Percentiles rank a stretch among this genome's conserved stretches.
These are phyloP conservation scores for Diachasma alloeum DNA, from an alignment of 1,140 invertebrate species.

Conservation along the genomic window DNA sequence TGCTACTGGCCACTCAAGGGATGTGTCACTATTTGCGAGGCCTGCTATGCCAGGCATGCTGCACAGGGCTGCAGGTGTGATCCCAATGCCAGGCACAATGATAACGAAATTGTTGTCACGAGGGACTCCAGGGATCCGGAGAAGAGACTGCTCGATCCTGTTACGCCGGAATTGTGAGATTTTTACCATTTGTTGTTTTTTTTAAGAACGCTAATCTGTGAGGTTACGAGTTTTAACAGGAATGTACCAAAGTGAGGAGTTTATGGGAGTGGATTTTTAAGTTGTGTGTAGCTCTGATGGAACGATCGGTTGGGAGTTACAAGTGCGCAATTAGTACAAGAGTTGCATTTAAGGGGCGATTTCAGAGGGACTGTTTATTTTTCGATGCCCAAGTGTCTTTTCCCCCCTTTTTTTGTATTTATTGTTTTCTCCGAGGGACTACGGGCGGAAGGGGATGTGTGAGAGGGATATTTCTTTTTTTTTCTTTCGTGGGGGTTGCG, in stretches of 20 bases:
- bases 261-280: not conserved
- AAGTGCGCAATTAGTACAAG: conserved; percentile 58
- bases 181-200: not conserved
- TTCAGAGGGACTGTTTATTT: conserved; percentile 11
- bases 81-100: conserved; percentile 63
- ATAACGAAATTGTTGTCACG: conserved; percentile 49
- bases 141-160: conserved; percentile 61
- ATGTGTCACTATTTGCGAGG: conserved; percentile 79
- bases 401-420: conserved; percentile 44
- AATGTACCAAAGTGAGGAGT: conserved; percentile 25
- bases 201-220: not conserved
- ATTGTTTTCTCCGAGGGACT: conserved; percentile 32
- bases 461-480: not conserved
- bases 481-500: not conserved
- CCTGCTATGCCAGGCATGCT: conserved; percentile 80
- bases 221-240: not conserved
- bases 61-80: conserved; percentile 74
- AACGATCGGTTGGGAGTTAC: not conserved
- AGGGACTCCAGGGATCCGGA: conserved; percentile 57
- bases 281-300: not conserved
- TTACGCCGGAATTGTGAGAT: conserved; percentile 59
- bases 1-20: conserved; percentile 91
- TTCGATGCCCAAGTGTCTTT: conserved; percentile 15
- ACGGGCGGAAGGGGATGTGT: not conserved
- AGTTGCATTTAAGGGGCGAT: conserved; percentile 59